These are phyloP conservation scores for Phaonia tiefii DNA, from an alignment of 2,888 invertebrate genomes.

Conservation along the genomic window DNA sequence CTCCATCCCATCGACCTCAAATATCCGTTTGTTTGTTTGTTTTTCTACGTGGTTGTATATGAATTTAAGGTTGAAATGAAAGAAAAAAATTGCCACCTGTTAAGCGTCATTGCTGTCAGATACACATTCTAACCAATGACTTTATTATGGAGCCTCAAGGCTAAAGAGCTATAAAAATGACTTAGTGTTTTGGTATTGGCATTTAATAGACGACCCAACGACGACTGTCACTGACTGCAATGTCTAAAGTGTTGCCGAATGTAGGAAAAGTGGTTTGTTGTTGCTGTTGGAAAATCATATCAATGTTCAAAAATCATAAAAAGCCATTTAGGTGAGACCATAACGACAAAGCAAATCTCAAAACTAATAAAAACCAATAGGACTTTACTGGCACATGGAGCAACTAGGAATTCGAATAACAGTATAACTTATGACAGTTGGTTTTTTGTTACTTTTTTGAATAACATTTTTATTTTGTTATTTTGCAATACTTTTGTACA, in stretches of 20 bases:
- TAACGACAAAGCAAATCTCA: slow-evolving; percentile 62
- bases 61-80: not conserved
- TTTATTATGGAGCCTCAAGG: slow-evolving; percentile 61
- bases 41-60: not conserved
- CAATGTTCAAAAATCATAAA: slow-evolving; percentile 66
- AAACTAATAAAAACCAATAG: slow-evolving; percentile 67
- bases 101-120: slow-evolving; percentile 64
- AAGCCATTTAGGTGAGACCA: slow-evolving; percentile 61
- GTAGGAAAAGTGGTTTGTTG: not conserved
- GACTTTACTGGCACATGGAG: not conserved
- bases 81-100: slow-evolving; percentile 73
- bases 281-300: slow-evolving; percentile 44
- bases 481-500: too few species aligned
- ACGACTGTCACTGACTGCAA: slow-evolving; percentile 62
- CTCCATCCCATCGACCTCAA: not conserved
- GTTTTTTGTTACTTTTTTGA: too few species aligned
- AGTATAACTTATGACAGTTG: too few species aligned
- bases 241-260: slow-evolving; percentile 53
- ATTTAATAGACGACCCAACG: slow-evolving; percentile 2
- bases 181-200: slow-evolving; percentile 70
- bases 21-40: not conserved
- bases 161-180: slow-evolving; percentile 76
- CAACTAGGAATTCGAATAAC: too few species aligned
- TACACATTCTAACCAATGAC: slow-evolving; percentile 40
- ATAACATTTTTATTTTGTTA: too few species aligned